Evolutionary conservation across 2,888 invertebrate species (phyloP).

Genomic region (Pachymerium ferrugineum): DNA sequence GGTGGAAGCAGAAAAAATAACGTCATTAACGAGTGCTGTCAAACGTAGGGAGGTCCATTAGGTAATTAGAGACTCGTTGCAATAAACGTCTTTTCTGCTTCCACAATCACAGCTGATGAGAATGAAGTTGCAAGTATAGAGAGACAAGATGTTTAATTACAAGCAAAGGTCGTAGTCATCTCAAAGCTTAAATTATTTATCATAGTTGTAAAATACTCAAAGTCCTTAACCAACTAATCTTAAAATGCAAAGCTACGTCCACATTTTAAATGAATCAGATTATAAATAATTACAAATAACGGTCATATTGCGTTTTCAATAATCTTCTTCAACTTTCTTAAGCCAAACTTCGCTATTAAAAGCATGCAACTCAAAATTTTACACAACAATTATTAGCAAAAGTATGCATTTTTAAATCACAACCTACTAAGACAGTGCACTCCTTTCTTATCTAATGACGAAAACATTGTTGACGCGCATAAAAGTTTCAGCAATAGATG

Average conservation of each 20-base stretch:
- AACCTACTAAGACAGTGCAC: not conserved
- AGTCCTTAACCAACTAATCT: too few relatives aligned
- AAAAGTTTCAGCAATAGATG: not conserved
- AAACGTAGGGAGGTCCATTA: slow-evolving; percentile 14
- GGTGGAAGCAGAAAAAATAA: not conserved
- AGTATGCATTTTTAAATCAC: not conserved
- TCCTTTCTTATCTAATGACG: slow-evolving; percentile 10
- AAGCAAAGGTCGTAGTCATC: too few relatives aligned
- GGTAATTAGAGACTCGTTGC: slow-evolving; percentile 20
- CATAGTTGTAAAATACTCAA: too few relatives aligned
- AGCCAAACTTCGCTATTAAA: too few relatives aligned
- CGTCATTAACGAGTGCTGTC: slow-evolving; percentile 22
- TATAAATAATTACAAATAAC: too few relatives aligned
- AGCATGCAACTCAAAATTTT: too few relatives aligned
- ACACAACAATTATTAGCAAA: too few relatives aligned
- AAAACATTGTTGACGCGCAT: slow-evolving; percentile 19
- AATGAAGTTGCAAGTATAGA: slow-evolving; percentile 7
- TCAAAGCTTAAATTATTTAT: too few relatives aligned
- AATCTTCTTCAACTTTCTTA: too few relatives aligned
- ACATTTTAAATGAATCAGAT: too few relatives aligned
- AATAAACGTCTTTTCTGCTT: not conserved
- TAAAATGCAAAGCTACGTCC: too few relatives aligned
- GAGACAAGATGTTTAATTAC: slow-evolving; percentile 9
- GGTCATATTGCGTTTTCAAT: too few relatives aligned
- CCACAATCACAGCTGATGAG: slow-evolving; percentile 11